Evolutionary conservation across 2,888 invertebrate genomes (phyloP), one percentile per base, ranked within the genome.

Genomic region (Nycteola revayana): DNA sequence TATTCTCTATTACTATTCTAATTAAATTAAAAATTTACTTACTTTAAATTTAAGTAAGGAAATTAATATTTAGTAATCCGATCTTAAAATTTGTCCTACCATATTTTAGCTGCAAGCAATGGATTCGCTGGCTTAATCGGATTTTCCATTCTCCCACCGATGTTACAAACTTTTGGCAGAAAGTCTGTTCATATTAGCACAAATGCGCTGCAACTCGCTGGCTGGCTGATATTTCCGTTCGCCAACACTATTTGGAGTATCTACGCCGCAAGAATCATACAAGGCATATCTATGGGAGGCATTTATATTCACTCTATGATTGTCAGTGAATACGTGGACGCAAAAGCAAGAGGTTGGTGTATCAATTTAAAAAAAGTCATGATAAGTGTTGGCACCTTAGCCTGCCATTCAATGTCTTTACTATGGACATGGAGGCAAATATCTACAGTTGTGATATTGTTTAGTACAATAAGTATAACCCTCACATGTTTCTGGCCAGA

Each of bases 401-500:
- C 51, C 6, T 68, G 75, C 23, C 75, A 75, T 35, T 36, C 56
- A 1, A 40, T 67, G 37, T 46, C 58, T 0, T 32, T 67, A 1
- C 38, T 47, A 22, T 61, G 57, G 43, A 35, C 46, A 7, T 77
- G 74, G 75, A 65, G 67, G 37, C 55, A 68, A 36, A 60, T 74
- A 10, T 51, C 63, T 2, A 28, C 35, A 0, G 36, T 65, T 14
- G 42, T 60, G 1, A 42, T 56, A 3, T 9, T 54, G 0, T 32
- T 51, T 0, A 32, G 51, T 7, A 10, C 46, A 1, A 0, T 53
- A 0, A 32, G 60, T 0, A 29, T 61, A 1, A 8, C 67, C 0
- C 4, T 66, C 8, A 60, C 66, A 0, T 32, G 52, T 0, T 54
- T 61, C n/a, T 75, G 72, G 66, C 61, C 63, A 0, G 76, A 76